These are phyloP conservation scores for Xylocopa sonorina DNA, from an alignment of 1,140 invertebrate genomes.

Conservation along the genomic window DNA sequence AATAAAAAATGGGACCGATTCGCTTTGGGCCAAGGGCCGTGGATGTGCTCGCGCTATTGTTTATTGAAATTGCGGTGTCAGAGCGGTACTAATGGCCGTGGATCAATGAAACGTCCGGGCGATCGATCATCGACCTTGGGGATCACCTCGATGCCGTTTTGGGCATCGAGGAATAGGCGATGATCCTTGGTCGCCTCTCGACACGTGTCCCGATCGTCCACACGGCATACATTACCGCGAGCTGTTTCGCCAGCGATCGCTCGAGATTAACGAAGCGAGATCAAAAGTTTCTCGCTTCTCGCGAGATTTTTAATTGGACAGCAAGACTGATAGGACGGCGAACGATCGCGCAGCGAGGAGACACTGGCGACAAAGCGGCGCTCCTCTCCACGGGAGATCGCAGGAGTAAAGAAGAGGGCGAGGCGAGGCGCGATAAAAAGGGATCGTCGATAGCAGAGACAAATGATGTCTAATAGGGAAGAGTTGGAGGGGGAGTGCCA, in stretches of 20 bases:
- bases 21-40: slow-evolving; percentile 5
- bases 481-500: slow-evolving; percentile 62
- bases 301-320: no score
- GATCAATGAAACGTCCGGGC: not conserved
- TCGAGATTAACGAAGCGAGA: no score
- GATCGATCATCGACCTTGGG: slow-evolving; percentile 15
- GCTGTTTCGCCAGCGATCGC: no score
- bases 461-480: slow-evolving; percentile 80
- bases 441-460: slow-evolving; percentile 74
- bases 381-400: not conserved
- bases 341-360: no score
- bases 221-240: not conserved
- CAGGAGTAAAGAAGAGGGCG: no score
- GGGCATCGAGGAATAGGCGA: not conserved
- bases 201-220: not conserved
- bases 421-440: slow-evolving; percentile 46
- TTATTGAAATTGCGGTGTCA: slow-evolving; percentile 19
- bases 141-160: not conserved
- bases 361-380: no score
- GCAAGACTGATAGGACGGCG: no score
- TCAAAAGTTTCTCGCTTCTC: no score
- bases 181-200: not conserved
- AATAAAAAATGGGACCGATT: slow-evolving; percentile 13
- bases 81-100: slow-evolving; percentile 1
- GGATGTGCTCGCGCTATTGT: slow-evolving; percentile 12